A percentile compares a stretch with the other conserved stretches of the same genome.
Evolutionary conservation across 2,113 vertebrate genomes (phyloP).

Genomic region (Zosterops lateralis): DNA sequence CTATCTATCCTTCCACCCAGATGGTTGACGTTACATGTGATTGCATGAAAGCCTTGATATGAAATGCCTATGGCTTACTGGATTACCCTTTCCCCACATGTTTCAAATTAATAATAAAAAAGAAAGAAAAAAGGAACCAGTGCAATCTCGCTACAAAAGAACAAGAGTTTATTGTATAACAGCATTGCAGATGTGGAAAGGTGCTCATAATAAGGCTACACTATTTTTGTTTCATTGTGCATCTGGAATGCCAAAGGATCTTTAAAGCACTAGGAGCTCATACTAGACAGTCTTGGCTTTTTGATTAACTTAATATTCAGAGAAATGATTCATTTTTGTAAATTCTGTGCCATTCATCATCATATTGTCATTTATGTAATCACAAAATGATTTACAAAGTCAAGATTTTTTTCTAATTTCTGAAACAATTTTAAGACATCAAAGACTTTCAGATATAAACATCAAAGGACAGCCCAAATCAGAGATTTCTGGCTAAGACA

Average conservation of each 20-base stretch:
- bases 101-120: slow-evolving; percentile 83
- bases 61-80: slow-evolving; percentile 82
- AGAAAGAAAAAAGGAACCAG: slow-evolving; percentile 69
- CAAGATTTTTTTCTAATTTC: slow-evolving; percentile 72
- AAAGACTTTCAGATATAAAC: slow-evolving; percentile 79
- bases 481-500: slow-evolving; percentile 82
- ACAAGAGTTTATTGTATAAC: slow-evolving; percentile 83
- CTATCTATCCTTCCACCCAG: slow-evolving; percentile 70
- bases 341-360: slow-evolving; percentile 76
- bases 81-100: slow-evolving; percentile 80
- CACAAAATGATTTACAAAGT: slow-evolving; percentile 81
- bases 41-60: slow-evolving; percentile 79
- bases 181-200: slow-evolving; percentile 80
- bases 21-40: slow-evolving; percentile 79
- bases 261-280: slow-evolving; percentile 68
- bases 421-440: slow-evolving; percentile 81
- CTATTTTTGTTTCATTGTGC: slow-evolving; percentile 75
- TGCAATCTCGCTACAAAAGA: slow-evolving; percentile 80
- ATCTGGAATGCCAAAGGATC: slow-evolving; percentile 74
- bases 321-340: slow-evolving; percentile 57
- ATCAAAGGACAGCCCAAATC: slow-evolving; percentile 79
- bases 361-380: slow-evolving; percentile 77
- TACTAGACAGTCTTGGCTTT: slow-evolving; percentile 65
- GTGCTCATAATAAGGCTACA: slow-evolving; percentile 74
- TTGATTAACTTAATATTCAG: slow-evolving; percentile 78